These are phyloP conservation scores for Oedothorax gibbosus DNA, from an alignment of 1,140 invertebrate genomes.

Conservation along the genomic window DNA sequence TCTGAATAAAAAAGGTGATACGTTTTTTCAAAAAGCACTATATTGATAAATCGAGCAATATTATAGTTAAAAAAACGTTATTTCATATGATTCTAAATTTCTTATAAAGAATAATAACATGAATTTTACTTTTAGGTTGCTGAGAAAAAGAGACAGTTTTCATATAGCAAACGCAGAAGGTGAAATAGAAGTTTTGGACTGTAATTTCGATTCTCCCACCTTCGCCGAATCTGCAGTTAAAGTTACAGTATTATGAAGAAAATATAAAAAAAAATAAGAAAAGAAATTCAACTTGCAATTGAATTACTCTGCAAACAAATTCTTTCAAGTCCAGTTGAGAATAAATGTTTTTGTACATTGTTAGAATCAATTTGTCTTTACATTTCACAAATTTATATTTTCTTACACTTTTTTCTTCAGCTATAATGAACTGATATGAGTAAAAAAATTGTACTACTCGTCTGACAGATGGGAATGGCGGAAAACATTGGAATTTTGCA, in stretches of 20 bases:
- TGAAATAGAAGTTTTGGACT: conserved; percentile 59
- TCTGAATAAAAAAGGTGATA: background rate
- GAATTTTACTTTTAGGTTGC: conserved; percentile 12
- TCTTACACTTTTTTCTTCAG: background rate
- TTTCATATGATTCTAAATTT: background rate
- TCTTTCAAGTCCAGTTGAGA: conserved; percentile 28
- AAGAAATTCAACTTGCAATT: conserved; percentile 4
- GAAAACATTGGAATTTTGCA: conserved; percentile 7
- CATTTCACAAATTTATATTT: background rate
- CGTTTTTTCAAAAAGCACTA: background rate
- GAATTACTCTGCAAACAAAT: background rate
- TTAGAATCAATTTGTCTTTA: conserved; percentile 11
- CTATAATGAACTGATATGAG: conserved; percentile 20
- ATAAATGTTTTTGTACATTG: conserved; percentile 53
- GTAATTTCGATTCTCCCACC: conserved; percentile 45
- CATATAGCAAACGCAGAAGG: conserved; percentile 56
- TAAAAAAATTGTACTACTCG: conserved; percentile 7
- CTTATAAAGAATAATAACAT: background rate
- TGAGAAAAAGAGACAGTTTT: conserved; percentile 56
- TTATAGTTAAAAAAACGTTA: too few species aligned
- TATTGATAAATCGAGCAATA: too few species aligned
- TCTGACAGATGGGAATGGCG: conserved; percentile 30
- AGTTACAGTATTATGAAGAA: conserved; percentile 57
- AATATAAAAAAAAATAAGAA: conserved; percentile 5
- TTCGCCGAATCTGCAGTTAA: conserved; percentile 55